A percentile compares a stretch with the other conserved stretches of the same genome.
phyloP scores from a whole-genome alignment of 2,797 vertebrate species.

The Oreortyx pictus region DNA sequence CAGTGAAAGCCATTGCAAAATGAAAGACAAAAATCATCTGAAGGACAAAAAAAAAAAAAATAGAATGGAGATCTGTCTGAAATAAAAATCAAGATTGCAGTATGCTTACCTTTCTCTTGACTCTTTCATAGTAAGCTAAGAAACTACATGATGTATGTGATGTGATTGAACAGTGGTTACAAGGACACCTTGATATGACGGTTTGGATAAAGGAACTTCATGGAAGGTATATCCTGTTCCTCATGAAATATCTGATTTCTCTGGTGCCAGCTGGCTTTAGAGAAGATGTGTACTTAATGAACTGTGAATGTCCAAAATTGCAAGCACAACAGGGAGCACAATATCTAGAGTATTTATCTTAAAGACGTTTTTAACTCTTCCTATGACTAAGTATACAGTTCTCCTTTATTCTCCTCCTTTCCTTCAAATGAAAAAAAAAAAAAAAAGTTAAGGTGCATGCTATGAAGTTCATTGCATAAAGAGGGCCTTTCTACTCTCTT shows the following conservation, averaged over 20 bases:
- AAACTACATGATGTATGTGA: conserved; percentile 83
- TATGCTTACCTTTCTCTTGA: background rate
- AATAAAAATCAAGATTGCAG: background rate
- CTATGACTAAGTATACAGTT: conserved; percentile 1
- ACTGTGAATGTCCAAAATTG: conserved; percentile 63
- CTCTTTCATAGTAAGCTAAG: conserved; percentile 79
- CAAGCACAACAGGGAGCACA: conserved; percentile 57
- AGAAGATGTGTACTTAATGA: conserved; percentile 47
- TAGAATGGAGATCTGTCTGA: background rate
- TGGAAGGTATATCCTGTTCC: conserved; percentile 77
- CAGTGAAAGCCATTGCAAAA: background rate
- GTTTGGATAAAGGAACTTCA: conserved; percentile 85
- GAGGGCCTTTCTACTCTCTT: background rate
- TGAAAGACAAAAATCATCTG: background rate
- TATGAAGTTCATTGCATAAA: background rate
- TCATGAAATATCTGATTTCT: conserved; percentile 39
- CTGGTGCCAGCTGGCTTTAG: conserved; percentile 42
- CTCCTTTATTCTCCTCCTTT: background rate
- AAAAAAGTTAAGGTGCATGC: background rate
- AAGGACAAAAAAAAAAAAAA: background rate
- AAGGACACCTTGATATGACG: conserved; percentile 86
- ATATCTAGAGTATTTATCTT: conserved; percentile 52
- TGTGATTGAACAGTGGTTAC: conserved; percentile 85
- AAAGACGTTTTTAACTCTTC: conserved; percentile 61
- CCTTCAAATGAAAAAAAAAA: background rate